Base-by-base conservation (phyloP, 2,888 invertebrate genomes). In the Diploptera punctata region DNA sequence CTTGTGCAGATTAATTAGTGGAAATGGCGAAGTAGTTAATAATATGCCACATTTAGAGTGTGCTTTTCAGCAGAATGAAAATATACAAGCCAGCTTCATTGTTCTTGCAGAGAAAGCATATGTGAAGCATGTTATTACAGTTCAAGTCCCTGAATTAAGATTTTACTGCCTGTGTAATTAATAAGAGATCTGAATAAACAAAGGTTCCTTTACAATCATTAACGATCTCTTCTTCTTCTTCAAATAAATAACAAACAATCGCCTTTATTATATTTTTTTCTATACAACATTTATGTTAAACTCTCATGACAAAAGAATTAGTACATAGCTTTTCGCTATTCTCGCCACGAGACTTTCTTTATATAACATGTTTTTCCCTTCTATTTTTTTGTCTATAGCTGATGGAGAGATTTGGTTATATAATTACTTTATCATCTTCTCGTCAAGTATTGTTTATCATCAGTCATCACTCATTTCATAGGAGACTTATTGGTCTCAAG, bases 71-170 rank as follows among this genome's bases (percentile, higher is more conserved):
- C 1, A 1, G 49, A 19, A 47, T 18, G 47, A 38, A 38, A 5
- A 5, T 38, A 38, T 16, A 49, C 49, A 18, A 18, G 21, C 18
- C 49, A 3, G 9, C 19, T n/a, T 18, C 19, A 49, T 49, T 49
- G 49, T 49, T 18, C 49, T 18, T 49, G 19, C 2, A 3, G 18
- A 18, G 21, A 49, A 18, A 2, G 49, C 18, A n/a, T 49, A 26
- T 57, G 61, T 26, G 29, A 24, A 5, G 31, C 33, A 19, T 61
- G 61, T 29, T 33, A 61, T 61, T 61, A 61, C 18, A 29, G 31
- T 33, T 61, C 61, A 19, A 18, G 33, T 61, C 33, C 19, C 61
- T 18, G 9, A 49, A 49, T 49, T 49, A 49, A 49, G 49, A 49
- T 49, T 49, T 44, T 49, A 49, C 16, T 49, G 9, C 3, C 49